phyloP scores from a whole-genome alignment of 2,888 invertebrate genomes.

The Seladonia tumulorum region DNA sequence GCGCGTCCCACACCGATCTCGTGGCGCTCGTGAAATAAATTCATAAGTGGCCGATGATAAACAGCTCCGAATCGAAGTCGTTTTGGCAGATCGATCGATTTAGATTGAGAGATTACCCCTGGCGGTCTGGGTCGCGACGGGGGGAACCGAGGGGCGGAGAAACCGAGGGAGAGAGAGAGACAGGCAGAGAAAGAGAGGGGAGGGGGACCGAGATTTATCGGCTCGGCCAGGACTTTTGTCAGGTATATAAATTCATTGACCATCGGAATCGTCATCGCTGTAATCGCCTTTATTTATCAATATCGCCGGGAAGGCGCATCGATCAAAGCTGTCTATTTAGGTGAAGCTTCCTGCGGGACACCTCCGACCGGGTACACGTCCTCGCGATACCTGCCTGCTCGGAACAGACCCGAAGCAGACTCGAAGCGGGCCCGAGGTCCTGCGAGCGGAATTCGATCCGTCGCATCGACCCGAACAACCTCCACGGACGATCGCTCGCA shows the following conservation, averaged over 20 bases:
- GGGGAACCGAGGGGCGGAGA: constrained; percentile 14
- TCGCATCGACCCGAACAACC: neutral
- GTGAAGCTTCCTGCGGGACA: constrained; percentile 59
- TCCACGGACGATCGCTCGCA: neutral
- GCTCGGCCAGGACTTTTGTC: constrained; percentile 66
- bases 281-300: constrained; percentile 75
- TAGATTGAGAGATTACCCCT: constrained; percentile 81
- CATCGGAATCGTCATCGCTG: constrained; percentile 74
- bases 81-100: constrained; percentile 80
- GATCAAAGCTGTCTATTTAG: constrained; percentile 72
- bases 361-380: constrained; percentile 12
- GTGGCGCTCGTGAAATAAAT: constrained; percentile 69
- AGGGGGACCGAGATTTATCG: constrained; percentile 66
- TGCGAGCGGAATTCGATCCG: constrained; percentile 22
- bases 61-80: constrained; percentile 76
- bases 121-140: constrained; percentile 50
- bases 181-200: constrained; percentile 2
- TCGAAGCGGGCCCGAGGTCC: neutral
- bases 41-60: constrained; percentile 73
- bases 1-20: neutral
- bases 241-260: constrained; percentile 75
- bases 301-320: constrained; percentile 71
- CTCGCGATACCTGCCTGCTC: constrained; percentile 18
- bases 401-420: neutral
- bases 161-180: neutral